These are phyloP conservation scores for Columbina picui DNA, from an alignment of 2,113 vertebrate species.

Conservation along the genomic window DNA sequence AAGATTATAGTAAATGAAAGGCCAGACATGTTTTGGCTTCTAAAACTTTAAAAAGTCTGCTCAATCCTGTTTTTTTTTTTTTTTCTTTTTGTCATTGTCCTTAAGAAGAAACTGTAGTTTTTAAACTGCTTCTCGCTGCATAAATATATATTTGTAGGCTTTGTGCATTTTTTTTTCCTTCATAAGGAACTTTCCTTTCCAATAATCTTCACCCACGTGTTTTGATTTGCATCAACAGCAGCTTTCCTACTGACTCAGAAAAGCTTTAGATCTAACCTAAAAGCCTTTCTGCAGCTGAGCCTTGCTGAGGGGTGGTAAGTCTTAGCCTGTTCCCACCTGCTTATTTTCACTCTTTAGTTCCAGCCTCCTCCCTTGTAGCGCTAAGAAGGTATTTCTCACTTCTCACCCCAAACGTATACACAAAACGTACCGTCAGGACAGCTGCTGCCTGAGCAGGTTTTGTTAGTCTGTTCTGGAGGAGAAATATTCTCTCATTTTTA, in stretches of 20 bases:
- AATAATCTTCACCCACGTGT: background rate
- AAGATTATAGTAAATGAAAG: background rate
- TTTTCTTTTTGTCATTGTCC: background rate
- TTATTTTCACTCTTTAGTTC: background rate
- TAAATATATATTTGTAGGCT: background rate
- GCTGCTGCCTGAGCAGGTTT: background rate
- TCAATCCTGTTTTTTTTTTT: background rate
- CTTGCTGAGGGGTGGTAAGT: background rate
- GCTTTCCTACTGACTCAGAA: constrained; percentile 16
- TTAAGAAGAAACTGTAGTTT: background rate
- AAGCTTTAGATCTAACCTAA: constrained; percentile 31
- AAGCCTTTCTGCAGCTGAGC: constrained; percentile 14
- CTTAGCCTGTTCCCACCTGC: background rate
- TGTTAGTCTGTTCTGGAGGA: background rate
- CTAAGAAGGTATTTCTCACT: background rate
- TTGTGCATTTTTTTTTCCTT: background rate
- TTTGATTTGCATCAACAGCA: constrained; percentile 10
- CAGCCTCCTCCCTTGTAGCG: background rate
- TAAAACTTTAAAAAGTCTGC: background rate
- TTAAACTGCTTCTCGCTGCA: background rate
- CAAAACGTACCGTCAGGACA: accelerated
- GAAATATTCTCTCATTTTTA: background rate
- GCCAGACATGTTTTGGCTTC: background rate
- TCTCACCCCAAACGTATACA: background rate
- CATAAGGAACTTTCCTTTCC: background rate